These are phyloP conservation scores for Sturnus vulgaris DNA, from an alignment of 2,113 vertebrate genomes.

Conservation along the genomic window DNA sequence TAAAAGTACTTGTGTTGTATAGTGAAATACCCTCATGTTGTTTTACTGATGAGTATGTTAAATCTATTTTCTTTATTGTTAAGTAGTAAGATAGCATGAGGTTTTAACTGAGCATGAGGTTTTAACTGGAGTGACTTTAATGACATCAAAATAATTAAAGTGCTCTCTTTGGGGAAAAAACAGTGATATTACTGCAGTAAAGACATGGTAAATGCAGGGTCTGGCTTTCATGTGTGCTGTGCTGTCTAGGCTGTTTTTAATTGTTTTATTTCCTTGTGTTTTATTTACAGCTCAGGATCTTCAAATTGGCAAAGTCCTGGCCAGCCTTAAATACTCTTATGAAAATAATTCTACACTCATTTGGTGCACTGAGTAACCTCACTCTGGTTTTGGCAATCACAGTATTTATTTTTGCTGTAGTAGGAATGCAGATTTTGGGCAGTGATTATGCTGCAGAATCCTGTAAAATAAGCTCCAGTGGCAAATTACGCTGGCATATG, in stretches of 20 bases:
- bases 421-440: slow-evolving; percentile 72
- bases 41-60: background rate
- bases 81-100: background rate
- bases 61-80: background rate
- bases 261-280: background rate
- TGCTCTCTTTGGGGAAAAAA: background rate
- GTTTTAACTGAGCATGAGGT: background rate
- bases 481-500: slow-evolving; percentile 72
- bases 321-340: slow-evolving; percentile 75
- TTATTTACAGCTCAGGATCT: slow-evolving; percentile 71
- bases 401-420: slow-evolving; percentile 76
- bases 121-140: background rate
- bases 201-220: background rate
- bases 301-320: slow-evolving; percentile 79
- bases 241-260: background rate
- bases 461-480: accelerated
- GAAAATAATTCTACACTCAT: slow-evolving; percentile 73
- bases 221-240: background rate
- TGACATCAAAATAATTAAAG: background rate
- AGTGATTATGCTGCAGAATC: accelerated
- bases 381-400: slow-evolving; percentile 74
- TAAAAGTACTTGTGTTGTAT: background rate
- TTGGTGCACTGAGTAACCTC: slow-evolving; percentile 71
- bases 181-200: background rate
- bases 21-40: background rate